Evolutionary conservation across 2,113 vertebrate genomes (phyloP).

Genomic region (Petaurus breviceps): DNA sequence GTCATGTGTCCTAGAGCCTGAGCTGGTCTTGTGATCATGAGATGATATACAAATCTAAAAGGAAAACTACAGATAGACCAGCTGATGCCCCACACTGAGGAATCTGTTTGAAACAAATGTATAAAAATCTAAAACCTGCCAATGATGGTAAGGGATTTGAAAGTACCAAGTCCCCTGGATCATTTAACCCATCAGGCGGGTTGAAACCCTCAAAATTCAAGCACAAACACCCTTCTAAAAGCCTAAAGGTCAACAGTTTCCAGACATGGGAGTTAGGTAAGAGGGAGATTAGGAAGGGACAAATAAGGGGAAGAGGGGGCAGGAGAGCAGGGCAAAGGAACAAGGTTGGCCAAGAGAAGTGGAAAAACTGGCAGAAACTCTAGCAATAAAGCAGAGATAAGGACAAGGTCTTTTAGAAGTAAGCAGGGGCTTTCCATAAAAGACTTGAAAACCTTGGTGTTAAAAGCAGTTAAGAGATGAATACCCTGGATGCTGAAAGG

Average conservation of each 20-base stretch:
- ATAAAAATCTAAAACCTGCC: not conserved
- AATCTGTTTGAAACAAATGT: not conserved
- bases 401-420: not conserved
- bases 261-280: not conserved
- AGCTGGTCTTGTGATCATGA: not conserved
- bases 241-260: not conserved
- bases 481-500: not conserved
- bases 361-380: not conserved
- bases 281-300: not conserved
- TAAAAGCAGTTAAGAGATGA: fast-evolving
- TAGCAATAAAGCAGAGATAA: not conserved
- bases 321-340: not conserved
- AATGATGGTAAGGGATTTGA: not conserved
- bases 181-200: not conserved
- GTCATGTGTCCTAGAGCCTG: not conserved
- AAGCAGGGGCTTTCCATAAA: not conserved
- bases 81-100: not conserved
- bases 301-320: not conserved
- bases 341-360: not conserved
- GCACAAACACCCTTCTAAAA: not conserved
- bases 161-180: not conserved
- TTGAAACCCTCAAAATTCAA: not conserved
- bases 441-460: not conserved
- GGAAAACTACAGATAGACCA: not conserved
- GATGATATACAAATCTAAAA: not conserved